Evolutionary conservation across 2,888 invertebrate species (phyloP), one percentile per base, ranked within the genome.

Genomic region (Caenorhabditis sp.): DNA sequence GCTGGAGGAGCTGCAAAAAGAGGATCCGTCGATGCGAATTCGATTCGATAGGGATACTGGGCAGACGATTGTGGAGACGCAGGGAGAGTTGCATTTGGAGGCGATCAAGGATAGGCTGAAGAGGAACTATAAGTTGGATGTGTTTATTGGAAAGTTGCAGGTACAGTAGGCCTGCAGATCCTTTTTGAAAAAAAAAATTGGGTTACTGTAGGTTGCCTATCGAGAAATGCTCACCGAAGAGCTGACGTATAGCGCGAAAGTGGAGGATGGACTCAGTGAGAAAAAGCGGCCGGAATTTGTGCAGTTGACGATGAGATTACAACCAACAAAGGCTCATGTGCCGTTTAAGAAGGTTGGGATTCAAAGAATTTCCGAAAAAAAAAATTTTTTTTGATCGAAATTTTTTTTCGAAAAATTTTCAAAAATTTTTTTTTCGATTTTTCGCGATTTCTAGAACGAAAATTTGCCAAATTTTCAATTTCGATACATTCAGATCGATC

Each of bases 21-120:
- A 89, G 77, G 91, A 91, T 85, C 91, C 91, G 1, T 91, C 91
- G 24, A 84, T 91, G 64, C 76, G 84, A 12, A 76, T 90, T 41
- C 85, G 90, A 19, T 64, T 70, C 10, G 94, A 95, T 0, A 94
- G 94, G 80, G 96, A 92, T 19, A 87, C 88, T 7, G 89, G 89
- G 12, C 92, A 92, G 66, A 90, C 88, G 28, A 85, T 92, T 56
- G 68, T 92, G 87, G 77, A 91, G 94, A 76, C 84, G 0, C 84
- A 84, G 24, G 99, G 99, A 0, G 98, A 99, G 93, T 94, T 99
- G 1, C 99, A 99, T 92, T 94, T 99, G 82, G 98, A 99, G 74
- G 92, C 92, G 12, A 85, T 92, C 68, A 91, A 91, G 92, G 96
- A 97, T 87, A 94, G 98, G 24, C 95, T 99, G 66, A 54, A 76